Conservation (phyloP, 1,140 invertebrate species). For the Drosophila sulfurigaster region DNA sequence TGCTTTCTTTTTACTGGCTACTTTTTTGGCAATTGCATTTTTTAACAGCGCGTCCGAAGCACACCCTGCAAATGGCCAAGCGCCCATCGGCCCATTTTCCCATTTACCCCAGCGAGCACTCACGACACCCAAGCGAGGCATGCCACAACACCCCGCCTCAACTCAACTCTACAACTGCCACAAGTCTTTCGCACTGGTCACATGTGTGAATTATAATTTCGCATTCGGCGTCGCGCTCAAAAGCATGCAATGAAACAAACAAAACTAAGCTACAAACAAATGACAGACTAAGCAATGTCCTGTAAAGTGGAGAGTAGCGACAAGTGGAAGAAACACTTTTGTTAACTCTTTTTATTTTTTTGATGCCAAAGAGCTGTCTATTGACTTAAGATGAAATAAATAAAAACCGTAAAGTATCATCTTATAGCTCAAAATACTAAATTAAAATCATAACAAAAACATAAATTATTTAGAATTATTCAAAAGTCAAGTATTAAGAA, state of each 20-base stretch:
- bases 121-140: slow-evolving; percentile 19
- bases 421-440: too few relatives aligned
- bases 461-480: too few relatives aligned
- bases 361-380: too few relatives aligned
- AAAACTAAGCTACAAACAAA: slow-evolving; percentile 17
- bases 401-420: too few relatives aligned
- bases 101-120: not conserved
- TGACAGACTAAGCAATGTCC: slow-evolving; percentile 17
- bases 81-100: slow-evolving; percentile 18
- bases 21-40: slow-evolving; percentile 83
- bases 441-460: too few relatives aligned
- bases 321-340: not conserved
- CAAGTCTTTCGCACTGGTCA: slow-evolving; percentile 50
- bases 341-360: not conserved
- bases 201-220: slow-evolving; percentile 83
- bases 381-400: too few relatives aligned
- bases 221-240: slow-evolving; percentile 72
- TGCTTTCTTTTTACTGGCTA: slow-evolving; percentile 70
- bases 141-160: slow-evolving; percentile 4
- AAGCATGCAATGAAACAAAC: slow-evolving; percentile 68
- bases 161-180: slow-evolving; percentile 6
- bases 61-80: slow-evolving; percentile 64
- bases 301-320: not conserved
- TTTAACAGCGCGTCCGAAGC: slow-evolving; percentile 61
- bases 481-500: too few relatives aligned